A percentile compares a stretch with the other conserved stretches of the same genome.
Conservation (phyloP, 1,140 invertebrate species). For the Psilanteris sp. region DNA sequence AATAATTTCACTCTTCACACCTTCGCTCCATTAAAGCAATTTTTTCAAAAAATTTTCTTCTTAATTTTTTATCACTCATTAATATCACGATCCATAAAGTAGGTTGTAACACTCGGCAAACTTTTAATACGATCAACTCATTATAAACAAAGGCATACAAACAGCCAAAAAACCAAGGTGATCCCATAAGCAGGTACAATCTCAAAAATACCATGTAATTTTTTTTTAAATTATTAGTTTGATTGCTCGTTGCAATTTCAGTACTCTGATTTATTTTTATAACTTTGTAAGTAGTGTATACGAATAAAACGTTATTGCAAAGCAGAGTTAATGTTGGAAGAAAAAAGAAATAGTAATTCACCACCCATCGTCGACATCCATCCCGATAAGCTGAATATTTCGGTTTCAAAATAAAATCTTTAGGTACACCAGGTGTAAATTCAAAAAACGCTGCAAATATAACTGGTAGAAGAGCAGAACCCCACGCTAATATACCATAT, state of each 20-base stretch:
- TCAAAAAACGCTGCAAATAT: slow-evolving; percentile 64
- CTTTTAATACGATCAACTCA: slow-evolving; percentile 64
- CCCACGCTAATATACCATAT: slow-evolving; percentile 63
- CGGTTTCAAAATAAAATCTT: slow-evolving; percentile 64
- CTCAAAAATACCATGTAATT: slow-evolving; percentile 69
- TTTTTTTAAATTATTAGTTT: slow-evolving; percentile 54
- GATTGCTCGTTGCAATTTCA: slow-evolving; percentile 64
- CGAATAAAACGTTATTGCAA: slow-evolving; percentile 68
- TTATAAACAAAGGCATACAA: slow-evolving; percentile 66
- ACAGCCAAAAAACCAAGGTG: slow-evolving; percentile 72
- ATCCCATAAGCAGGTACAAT: slow-evolving; percentile 71
- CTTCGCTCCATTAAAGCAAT: slow-evolving; percentile 1
- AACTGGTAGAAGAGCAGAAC: slow-evolving; percentile 59
- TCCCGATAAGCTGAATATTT: slow-evolving; percentile 65
- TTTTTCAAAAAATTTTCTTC: slow-evolving; percentile 24
- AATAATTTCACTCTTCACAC: slow-evolving; percentile 3
- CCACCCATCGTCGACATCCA: slow-evolving; percentile 52
- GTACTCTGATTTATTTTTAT: slow-evolving; percentile 66
- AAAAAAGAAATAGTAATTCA: slow-evolving; percentile 70
- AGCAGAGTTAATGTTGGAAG: slow-evolving; percentile 65
- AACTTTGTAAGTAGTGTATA: slow-evolving; percentile 68
- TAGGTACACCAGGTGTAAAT: slow-evolving; percentile 61
- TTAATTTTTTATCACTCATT: slow-evolving; percentile 26
- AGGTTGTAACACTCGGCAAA: slow-evolving; percentile 68
- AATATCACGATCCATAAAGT: slow-evolving; percentile 68